Base-by-base conservation (phyloP, 2,888 invertebrate genomes). In the Hydrotaea cyrtoneurina region DNA sequence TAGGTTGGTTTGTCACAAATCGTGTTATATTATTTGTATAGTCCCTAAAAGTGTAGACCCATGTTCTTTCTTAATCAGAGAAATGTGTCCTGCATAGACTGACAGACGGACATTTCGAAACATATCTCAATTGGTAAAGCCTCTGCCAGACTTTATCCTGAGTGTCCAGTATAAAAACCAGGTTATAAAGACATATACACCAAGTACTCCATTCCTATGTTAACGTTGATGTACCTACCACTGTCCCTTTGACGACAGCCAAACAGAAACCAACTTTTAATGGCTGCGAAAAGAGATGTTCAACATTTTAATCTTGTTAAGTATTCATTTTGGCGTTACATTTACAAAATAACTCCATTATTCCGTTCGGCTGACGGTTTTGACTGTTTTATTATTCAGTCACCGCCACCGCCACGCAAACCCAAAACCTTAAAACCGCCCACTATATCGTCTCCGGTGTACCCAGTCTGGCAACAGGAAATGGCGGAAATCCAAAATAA, bases 401-500 rank as follows among this genome's bases (percentile, higher is more conserved):
- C 3, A 15, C 59, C 26, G 13, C 15, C n/a, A 2, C 15, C 50
- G 1, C 43, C n/a, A 31, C 31, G 26, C 26, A 59, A 26, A 66
- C 66, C 19, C 36, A 66, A 64, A 64, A 36, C 64, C 21, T 7
- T 31, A 66, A 64, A 64, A 36, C 64, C 21, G 17, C 17, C 17
- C 66, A 36, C 66, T 31, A 31, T 31, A 7, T 31, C 7, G 39
- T 39, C 13, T 39, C 39, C 39, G 13, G 11, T 39, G 64, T 64
- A 26, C 13, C 39, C 39, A 39, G 3, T 19, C 26, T 57, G 66
- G 36, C 66, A 43, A 72, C 62, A 43, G 39, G 69, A 80, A 53
- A 59, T 3, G 53, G 43, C 81, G 72, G 64, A 82, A 53, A 84
- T 81, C 57, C 76, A 46, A 31, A 73, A 73, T 79, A 74, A 76